Evolutionary conservation across 2,113 vertebrate genomes (phyloP).

Genomic region (Nothobranchius furzeri): DNA sequence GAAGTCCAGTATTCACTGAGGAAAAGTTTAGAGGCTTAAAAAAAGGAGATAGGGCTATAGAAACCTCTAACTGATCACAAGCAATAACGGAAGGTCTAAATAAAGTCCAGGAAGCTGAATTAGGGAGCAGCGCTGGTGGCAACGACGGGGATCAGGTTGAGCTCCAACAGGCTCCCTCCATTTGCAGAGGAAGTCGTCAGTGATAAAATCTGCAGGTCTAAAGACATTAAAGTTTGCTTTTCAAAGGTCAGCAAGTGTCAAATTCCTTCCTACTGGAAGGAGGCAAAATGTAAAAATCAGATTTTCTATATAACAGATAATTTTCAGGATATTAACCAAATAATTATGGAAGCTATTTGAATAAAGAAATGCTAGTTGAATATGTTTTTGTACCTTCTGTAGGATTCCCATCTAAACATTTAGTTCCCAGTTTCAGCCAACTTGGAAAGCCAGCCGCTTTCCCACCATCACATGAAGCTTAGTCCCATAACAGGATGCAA

Average conservation of each 20-base stretch:
- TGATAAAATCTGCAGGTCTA: no score
- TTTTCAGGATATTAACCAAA: no score
- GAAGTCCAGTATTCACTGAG: conserved; percentile 37
- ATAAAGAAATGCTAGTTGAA: no score
- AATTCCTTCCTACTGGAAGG: no score
- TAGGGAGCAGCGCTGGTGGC: not conserved
- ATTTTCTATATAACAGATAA: no score
- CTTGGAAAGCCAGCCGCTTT: not conserved
- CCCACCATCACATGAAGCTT: not conserved
- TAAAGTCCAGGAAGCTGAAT: not conserved
- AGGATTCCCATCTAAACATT: not conserved
- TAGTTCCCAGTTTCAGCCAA: not conserved
- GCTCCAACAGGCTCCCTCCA: not conserved
- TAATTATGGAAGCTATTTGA: no score
- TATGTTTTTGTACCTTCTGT: not conserved
- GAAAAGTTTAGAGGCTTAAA: conserved; percentile 45
- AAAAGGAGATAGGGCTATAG: conserved; percentile 15
- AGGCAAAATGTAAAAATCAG: no score
- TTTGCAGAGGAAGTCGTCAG: not conserved
- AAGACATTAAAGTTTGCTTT: no score
- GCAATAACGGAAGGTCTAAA: conserved; percentile 3
- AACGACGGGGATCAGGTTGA: not conserved
- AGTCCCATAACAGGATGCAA: not conserved
- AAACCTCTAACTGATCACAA: conserved; percentile 20
- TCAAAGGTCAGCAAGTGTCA: no score